Evolutionary conservation across 2,113 vertebrate genomes (phyloP).

Genomic region (Clarias magur): DNA sequence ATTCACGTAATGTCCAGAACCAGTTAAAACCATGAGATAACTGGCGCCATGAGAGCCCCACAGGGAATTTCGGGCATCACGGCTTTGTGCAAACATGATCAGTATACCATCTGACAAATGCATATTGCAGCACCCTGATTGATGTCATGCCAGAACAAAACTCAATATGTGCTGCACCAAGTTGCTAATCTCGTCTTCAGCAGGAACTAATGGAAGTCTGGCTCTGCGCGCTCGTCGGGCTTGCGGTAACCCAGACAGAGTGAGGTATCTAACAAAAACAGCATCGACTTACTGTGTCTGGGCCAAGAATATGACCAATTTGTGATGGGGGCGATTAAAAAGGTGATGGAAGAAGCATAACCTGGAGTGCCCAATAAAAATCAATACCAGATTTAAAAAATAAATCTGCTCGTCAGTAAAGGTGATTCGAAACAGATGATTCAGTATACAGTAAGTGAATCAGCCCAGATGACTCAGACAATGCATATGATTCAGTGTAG

Average conservation of each 20-base stretch:
- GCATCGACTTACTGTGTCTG: conserved; percentile 26
- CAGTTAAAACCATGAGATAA: conserved; percentile 47
- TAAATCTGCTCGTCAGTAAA: not conserved
- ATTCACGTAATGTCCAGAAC: conserved; percentile 27
- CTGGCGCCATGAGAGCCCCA: conserved; percentile 45
- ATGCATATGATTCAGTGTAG: not conserved
- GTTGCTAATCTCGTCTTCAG: conserved; percentile 51
- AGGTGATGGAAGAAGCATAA: conserved; percentile 15
- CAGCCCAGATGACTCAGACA: not conserved
- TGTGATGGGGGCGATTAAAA: not conserved
- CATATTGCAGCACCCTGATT: conserved; percentile 52
- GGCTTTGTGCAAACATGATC: conserved; percentile 49
- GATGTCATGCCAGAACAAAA: conserved; percentile 50
- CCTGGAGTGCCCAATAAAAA: conserved; percentile 18
- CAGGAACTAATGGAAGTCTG: conserved; percentile 52
- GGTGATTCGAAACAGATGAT: not conserved
- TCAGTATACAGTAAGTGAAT: not conserved
- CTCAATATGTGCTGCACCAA: conserved; percentile 51
- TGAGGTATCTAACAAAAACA: conserved; percentile 22
- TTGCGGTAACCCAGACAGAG: conserved; percentile 38
- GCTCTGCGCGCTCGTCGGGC: conserved; percentile 17
- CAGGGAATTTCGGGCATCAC: conserved; percentile 47
- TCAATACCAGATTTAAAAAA: conserved; percentile 6
- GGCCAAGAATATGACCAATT: conserved; percentile 24
- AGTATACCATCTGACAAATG: conserved; percentile 41